Conservation (phyloP, 2,797 vertebrate species). For the Dipus sagitta region DNA sequence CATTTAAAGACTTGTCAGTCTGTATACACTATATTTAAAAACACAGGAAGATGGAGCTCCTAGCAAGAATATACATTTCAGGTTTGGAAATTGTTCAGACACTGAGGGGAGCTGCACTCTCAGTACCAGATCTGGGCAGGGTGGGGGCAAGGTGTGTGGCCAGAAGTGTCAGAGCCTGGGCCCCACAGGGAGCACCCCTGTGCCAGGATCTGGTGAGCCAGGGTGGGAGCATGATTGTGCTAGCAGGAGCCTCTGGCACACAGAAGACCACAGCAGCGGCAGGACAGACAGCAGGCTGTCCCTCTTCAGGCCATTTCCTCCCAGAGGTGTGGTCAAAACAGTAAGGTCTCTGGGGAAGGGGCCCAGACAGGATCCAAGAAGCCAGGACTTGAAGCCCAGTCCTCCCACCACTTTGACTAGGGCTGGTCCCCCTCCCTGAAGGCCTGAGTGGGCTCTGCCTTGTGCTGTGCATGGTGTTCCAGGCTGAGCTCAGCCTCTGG, state of each 20-base stretch:
- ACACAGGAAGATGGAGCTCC: conserved; percentile 87
- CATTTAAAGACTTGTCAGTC: conserved; percentile 88
- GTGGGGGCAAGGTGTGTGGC: too few species aligned
- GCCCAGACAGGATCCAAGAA: neutral
- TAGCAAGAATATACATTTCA: conserved; percentile 92
- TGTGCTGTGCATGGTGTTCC: too few species aligned
- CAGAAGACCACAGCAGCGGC: neutral
- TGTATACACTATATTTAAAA: conserved; percentile 89
- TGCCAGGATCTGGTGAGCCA: neutral
- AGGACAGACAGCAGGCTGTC: neutral
- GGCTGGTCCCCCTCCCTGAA: neutral
- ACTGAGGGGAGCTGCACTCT: conserved; percentile 76
- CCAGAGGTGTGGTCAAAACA: neutral
- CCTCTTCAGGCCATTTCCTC: neutral
- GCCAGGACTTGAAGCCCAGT: neutral
- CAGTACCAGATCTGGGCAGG: conserved; percentile 59
- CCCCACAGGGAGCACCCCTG: neutral
- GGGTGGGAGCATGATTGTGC: neutral
- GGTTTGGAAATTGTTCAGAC: conserved; percentile 84
- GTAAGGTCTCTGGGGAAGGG: neutral
- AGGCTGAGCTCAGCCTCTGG: neutral
- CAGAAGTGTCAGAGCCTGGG: neutral
- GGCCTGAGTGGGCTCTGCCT: neutral
- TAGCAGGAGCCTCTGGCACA: neutral
- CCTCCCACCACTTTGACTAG: neutral